Evolutionary conservation across 2,888 invertebrate species (phyloP), one percentile per base, ranked within the genome.

Genomic region (Schizaphis graminum): DNA sequence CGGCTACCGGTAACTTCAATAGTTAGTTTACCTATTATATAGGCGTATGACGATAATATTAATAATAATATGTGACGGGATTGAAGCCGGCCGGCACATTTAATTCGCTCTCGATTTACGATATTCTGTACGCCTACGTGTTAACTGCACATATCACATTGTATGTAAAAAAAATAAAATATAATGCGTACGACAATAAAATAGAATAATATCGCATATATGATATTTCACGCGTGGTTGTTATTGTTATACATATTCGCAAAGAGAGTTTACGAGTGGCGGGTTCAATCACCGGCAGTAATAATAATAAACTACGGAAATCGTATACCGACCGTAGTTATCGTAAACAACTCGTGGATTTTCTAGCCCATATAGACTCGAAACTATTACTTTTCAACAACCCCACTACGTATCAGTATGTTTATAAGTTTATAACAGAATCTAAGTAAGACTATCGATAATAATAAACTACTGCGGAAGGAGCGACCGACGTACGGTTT

Each of bases 231-330:
- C 11, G 28, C 47, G 28, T 86, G 28, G n/a, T 4, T 7, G 44
- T 86, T 87, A 16, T 47, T 67, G n/a, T n/a, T 77, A 67, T 67
- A 16, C 7, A 21, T 41, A 35, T 1, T 21, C 2, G 35, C 35
- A 21, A 21, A 35, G 21, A 77, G 35, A 21, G 35, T 77, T 77
- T 21, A 77, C 7, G 21, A 21, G 77, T n/a, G 3, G 53, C 26
- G 88, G 35, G 53, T 88, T 88, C 88, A 88, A 88, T 88, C 88
- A 53, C 88, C 88, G 35, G 7, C 1, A 5, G 47, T 56, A 53
- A 86, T 21, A 91, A 84, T 91, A 49, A 67, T 35, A 77, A 24
- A 44, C 44, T 61, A 8, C n/a, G 57, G 57, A 92, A 86, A 86
- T 47, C 13, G 86, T 67, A 49, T 49, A n/a, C 7, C 28, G 28